Evolutionary conservation across 2,797 vertebrate genomes (phyloP), one percentile per base, ranked within the genome.

Genomic region (Karalla daura): DNA sequence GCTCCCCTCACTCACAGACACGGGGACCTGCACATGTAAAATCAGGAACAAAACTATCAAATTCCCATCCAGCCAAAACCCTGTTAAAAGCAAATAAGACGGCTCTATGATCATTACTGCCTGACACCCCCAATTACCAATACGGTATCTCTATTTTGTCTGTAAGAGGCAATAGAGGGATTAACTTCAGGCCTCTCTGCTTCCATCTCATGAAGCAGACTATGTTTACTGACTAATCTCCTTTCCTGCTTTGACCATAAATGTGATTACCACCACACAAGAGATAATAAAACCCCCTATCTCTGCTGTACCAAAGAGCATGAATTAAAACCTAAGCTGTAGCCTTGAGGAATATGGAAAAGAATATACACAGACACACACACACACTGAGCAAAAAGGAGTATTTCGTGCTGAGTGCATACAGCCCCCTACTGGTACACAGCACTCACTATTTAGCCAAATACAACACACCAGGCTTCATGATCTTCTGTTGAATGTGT

Each of bases 351-450:
- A 89, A 86, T 85, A 84, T 67, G 53, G 49, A 71, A 69, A 62
- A 58, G 36, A 65, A 53, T 7, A 21, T 4, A 7, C 5, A n/a
- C 11, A 13, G 15, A 8, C 21, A 14, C 8, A 15, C 50, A 69
- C 60, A 8, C 21, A 14, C 8, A 15, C 50, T 67, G 58, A 66
- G 56, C 44, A 78, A 73, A 76, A 70, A 39, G 58, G 53, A 56
- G 46, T 47, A 36, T 75, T 81, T 67, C 35, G 76, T 64, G 40
- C 85, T 84, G 88, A 81, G 91, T 81, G 68, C 74, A 89, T 83
- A 91, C 85, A 93, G 94, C 92, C 94, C 92, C 92, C 94, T 94
- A 74, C 91, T 93, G 93, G 92, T 81, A 70, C 81, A 78, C 54
- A 78, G 6, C 47, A 50, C 24, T 72, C 43, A 63, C 72, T 65